Conservation (phyloP, 2,797 vertebrate genomes). For the Phoebastria nigripes region DNA sequence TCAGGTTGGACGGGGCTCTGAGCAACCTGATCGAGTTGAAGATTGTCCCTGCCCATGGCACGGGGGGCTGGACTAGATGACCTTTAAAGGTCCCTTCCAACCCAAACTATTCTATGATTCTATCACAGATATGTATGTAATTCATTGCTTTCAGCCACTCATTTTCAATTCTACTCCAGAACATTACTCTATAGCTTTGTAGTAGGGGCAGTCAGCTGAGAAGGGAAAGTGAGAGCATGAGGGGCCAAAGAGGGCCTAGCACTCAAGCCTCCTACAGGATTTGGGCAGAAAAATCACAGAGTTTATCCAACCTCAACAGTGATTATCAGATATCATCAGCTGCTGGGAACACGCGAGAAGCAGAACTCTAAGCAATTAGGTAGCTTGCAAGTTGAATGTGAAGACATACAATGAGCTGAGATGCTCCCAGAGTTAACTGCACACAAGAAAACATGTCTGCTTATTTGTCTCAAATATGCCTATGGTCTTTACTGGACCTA, state of each 20-base stretch:
- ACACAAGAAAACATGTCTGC: neutral
- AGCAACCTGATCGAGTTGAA: too few relatives aligned
- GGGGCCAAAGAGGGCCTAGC: neutral
- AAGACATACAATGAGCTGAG: neutral
- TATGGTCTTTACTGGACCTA: neutral
- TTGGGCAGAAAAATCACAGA: neutral
- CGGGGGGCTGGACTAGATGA: too few relatives aligned
- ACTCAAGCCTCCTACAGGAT: neutral
- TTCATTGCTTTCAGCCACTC: neutral
- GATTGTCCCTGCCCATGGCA: too few relatives aligned
- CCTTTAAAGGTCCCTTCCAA: too few relatives aligned
- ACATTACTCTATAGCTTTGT: neutral
- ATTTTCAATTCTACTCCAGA: neutral
- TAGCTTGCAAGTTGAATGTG: neutral
- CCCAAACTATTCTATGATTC: too few relatives aligned
- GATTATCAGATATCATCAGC: neutral
- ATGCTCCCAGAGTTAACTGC: neutral
- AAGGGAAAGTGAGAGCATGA: neutral
- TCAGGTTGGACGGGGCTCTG: too few relatives aligned
- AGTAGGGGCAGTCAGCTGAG: neutral
- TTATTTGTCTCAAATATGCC: neutral
- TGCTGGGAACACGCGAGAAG: neutral
- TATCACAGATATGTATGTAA: neutral
- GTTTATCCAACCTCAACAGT: neutral
- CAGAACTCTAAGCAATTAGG: neutral